Percentiles rank a stretch among this genome's conserved stretches.
Conservation (phyloP, 2,113 vertebrate genomes). For the Platysteira castanea region DNA sequence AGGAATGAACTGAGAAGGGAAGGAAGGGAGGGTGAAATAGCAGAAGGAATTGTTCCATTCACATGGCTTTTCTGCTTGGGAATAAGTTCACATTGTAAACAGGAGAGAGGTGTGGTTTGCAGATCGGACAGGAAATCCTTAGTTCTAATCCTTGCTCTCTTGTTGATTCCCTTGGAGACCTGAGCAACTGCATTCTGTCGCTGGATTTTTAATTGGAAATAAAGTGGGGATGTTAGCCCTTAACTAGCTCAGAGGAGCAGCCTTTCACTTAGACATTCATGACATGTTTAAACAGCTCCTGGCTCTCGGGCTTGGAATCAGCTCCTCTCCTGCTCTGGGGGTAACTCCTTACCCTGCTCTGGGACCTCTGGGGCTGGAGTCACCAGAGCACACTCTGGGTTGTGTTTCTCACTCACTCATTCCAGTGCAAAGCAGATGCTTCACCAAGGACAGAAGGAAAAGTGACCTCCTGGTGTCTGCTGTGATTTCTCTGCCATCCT, state of each 20-base stretch:
- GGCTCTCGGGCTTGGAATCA: neutral
- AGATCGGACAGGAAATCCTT: slow-evolving; percentile 61
- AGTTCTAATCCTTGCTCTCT: slow-evolving; percentile 34
- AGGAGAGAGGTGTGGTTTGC: slow-evolving; percentile 65
- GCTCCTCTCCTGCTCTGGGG: neutral
- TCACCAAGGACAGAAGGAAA: neutral
- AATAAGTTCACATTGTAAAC: slow-evolving; percentile 57
- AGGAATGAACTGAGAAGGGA: slow-evolving; percentile 46
- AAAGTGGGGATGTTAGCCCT: neutral
- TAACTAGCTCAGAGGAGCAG: neutral
- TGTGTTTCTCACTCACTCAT: neutral
- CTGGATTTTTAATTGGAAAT: neutral
- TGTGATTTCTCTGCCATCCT: neutral
- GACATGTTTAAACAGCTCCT: fast-evolving
- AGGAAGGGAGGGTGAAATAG: slow-evolving; percentile 56
- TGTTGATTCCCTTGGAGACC: slow-evolving; percentile 38
- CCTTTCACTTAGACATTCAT: neutral
- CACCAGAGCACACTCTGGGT: fast-evolving
- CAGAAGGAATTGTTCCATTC: slow-evolving; percentile 65
- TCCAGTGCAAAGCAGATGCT: neutral
- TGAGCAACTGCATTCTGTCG: neutral
- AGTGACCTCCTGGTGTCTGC: neutral
- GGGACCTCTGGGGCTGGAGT: neutral
- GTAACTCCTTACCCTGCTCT: neutral
- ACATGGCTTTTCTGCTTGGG: slow-evolving; percentile 39